Base-by-base conservation (phyloP, 2,888 invertebrate species). In the Leptinotarsa rubiginosa region DNA sequence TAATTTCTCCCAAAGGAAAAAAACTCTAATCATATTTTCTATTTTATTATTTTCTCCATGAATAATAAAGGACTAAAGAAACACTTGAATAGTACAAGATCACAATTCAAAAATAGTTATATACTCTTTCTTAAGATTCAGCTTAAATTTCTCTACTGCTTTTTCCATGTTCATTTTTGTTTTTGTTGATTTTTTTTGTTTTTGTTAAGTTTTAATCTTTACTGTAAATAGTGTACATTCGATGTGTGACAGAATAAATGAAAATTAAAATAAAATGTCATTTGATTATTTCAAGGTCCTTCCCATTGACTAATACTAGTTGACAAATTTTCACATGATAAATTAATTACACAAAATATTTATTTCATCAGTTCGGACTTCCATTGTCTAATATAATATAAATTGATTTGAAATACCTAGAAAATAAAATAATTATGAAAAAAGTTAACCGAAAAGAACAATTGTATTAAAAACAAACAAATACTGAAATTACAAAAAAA, bases 1-100 rank as follows among this genome's bases (percentile, higher is more conserved):
- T 54, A 22, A 25, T 74, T 66, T 15, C n/a, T 47, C 56, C 69
- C 70, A 66, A 41, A 66, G 41, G 62, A 62, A 70, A 25, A 18
- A 52, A 71, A 54, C 56, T 50, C 65, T 25, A 41, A 41, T 41
- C 41, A 41, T 41, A 41, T 41, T 69, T 69, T 47, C 18, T 50
- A 50, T 54, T 47, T 74, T 16, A 62, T 74, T 65, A 62, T 73
- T 70, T 67, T 70, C 67, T 25, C 47, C 49, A 67, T 22, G 13
- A 56, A 22, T 62, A 49, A 50, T 70, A 41, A 65, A 52, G 70
- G 47, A 54, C 20, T 65, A n/a, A 70, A 65, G 54, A 66, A 54
- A 56, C 72, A 72, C 65, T 72, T 59, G 67, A 72, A 52, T 47
- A 76, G 75, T 76, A 73, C 73, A 76, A 75, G 18, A 52, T 25